Evolutionary conservation across 2,113 vertebrate species (phyloP), one percentile per base, ranked within the genome.

Genomic region (Tichodroma muraria): DNA sequence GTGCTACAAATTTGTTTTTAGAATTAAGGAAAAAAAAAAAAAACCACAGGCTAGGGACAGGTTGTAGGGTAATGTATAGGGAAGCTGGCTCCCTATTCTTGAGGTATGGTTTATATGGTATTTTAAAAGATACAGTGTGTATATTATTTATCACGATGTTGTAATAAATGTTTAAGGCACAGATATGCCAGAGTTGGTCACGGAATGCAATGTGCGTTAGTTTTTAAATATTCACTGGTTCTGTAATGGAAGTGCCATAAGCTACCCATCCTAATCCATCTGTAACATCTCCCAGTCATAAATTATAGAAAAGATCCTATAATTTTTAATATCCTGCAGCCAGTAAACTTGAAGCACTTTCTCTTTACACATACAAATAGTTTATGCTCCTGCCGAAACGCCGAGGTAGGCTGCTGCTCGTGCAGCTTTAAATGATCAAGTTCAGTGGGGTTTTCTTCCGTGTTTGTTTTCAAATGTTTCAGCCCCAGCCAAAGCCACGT

Each of bases 61-160:
- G 53, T 96, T 96, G 97, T 95, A 97, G 94, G 97, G 93, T 95
- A 98, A 98, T 90, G 97, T 96, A 97, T 97, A 96, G 98, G 99
- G 99, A 99, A 99, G 99, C 99, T 98, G 99, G 99, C 99, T 99
- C 99, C 99, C 99, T 99, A 96, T 97, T 98, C 96, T 88, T 91
- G 90, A 97, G 94, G 96, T 97, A 94, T 53, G 88, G 89, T 93
- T 96, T 95, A 85, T 88, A 88, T 93, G 97, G 93, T 98, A 98
- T 99, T 98, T 98, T 98, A 98, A 98, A 95, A 98, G 98, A 98
- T 97, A 73, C 30, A 94, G 97, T 98, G 97, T 99, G 98, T 99
- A 98, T 98, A 97, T 98, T 99, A 99, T 99, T 99, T 99, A 99
- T 99, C 99, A 98, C 92, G 31, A 84, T 96, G 97, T 98, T 97